Conservation (phyloP, 2,113 vertebrate genomes). For the Tachuris rubrigastra region DNA sequence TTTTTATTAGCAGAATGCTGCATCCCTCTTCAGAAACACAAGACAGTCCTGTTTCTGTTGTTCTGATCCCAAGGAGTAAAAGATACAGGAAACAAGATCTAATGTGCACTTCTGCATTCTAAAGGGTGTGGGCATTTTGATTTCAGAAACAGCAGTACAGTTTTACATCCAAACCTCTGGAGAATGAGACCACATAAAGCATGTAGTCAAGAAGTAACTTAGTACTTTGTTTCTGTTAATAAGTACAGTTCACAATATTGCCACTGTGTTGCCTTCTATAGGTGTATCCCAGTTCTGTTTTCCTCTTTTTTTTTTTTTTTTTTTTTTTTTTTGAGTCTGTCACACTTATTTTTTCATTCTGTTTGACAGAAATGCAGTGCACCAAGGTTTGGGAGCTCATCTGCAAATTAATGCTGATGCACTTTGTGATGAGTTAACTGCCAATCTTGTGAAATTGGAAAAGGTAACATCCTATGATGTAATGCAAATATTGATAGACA, state of each 20-base stretch:
- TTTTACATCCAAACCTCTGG: neutral
- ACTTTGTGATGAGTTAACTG: conserved; percentile 83
- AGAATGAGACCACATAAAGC: neutral
- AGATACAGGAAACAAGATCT: neutral
- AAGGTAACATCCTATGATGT: conserved; percentile 75
- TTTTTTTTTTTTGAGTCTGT: neutral
- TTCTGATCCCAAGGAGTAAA: neutral
- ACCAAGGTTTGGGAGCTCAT: conserved; percentile 59
- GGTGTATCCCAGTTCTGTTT: neutral
- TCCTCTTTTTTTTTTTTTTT: neutral
- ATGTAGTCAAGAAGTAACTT: neutral
- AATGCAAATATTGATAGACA: neutral
- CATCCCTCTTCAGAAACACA: neutral
- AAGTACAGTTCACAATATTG: neutral
- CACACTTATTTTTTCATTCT: neutral
- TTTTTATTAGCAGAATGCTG: neutral
- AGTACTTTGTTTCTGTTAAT: neutral
- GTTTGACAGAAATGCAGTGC: conserved; percentile 62
- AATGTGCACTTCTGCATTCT: neutral
- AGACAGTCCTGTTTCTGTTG: neutral
- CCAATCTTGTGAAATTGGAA: conserved; percentile 89
- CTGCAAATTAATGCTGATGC: conserved; percentile 74
- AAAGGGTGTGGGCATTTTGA: neutral
- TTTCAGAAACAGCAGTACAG: neutral
- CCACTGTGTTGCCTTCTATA: neutral